Conservation (phyloP, 2,113 vertebrate species). For the Numenius arquata region DNA sequence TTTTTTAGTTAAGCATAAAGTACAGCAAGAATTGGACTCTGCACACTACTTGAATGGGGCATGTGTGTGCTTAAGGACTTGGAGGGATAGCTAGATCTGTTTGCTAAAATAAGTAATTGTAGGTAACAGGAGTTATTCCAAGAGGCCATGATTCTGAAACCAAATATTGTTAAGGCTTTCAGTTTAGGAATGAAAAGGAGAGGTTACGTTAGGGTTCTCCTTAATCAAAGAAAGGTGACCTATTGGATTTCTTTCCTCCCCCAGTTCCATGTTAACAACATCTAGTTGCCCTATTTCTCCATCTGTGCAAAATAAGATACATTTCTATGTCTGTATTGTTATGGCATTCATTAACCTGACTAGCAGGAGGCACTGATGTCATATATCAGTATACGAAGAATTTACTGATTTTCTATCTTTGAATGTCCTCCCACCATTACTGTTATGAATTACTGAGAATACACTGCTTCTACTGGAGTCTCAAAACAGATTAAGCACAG, state of each 20-base stretch:
- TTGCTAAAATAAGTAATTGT: not conserved
- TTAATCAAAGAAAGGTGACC: not conserved
- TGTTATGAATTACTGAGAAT: not conserved
- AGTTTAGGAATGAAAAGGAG: not conserved
- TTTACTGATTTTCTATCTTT: not conserved
- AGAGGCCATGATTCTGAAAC: not conserved
- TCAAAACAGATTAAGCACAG: not conserved
- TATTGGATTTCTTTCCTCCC: not conserved
- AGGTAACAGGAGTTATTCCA: not conserved
- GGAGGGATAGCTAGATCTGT: not conserved
- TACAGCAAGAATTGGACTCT: not conserved
- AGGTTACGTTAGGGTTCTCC: not conserved
- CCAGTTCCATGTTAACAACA: not conserved
- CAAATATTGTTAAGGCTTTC: not conserved
- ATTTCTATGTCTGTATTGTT: not conserved
- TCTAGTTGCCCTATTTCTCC: not conserved
- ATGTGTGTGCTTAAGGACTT: not conserved
- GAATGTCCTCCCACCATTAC: not conserved
- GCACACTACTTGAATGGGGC: not conserved
- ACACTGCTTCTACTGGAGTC: not conserved
- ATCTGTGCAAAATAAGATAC: not conserved
- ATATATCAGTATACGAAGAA: not conserved
- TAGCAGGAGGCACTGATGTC: not conserved
- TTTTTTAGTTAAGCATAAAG: not conserved
- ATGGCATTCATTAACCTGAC: not conserved